Evolutionary conservation across 2,113 vertebrate genomes (phyloP).

Genomic region (Theristicus caerulescens): DNA sequence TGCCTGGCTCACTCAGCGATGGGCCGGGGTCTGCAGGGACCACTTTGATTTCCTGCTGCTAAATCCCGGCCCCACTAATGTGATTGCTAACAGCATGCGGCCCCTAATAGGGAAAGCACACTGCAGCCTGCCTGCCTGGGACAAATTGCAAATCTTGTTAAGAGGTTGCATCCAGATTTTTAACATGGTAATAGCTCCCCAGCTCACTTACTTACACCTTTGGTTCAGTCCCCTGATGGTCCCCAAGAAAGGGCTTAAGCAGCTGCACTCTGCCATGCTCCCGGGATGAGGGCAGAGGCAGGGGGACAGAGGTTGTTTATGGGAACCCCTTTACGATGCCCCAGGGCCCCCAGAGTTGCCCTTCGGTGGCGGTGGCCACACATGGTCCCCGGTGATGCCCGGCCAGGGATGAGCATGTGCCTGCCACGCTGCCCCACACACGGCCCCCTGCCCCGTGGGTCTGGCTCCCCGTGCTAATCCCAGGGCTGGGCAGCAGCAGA

Average conservation of each 20-base stretch:
- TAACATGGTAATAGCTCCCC: constrained; percentile 4
- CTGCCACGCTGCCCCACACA: accelerated
- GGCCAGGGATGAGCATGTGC: accelerated
- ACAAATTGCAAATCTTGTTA: constrained; percentile 63
- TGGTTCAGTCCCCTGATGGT: neutral
- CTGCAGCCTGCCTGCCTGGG: constrained; percentile 48
- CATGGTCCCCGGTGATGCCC: neutral
- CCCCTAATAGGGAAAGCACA: constrained; percentile 16
- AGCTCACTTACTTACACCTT: constrained; percentile 1
- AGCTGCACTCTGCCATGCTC: neutral
- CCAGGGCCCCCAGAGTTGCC: neutral
- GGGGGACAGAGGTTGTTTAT: neutral
- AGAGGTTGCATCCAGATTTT: neutral
- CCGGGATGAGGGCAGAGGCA: accelerated
- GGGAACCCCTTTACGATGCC: accelerated
- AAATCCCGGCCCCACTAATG: constrained; percentile 38
- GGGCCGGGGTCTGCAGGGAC: constrained; percentile 8
- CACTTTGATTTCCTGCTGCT: constrained; percentile 22
- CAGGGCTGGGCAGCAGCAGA: neutral
- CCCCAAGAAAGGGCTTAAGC: neutral
- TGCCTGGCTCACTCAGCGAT: accelerated
- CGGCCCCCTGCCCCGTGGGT: accelerated
- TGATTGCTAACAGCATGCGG: neutral
- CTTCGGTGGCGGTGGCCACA: neutral
- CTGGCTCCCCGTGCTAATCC: neutral